Evolutionary conservation across 2,113 vertebrate species (phyloP).

Genomic region (Saguinus midas): DNA sequence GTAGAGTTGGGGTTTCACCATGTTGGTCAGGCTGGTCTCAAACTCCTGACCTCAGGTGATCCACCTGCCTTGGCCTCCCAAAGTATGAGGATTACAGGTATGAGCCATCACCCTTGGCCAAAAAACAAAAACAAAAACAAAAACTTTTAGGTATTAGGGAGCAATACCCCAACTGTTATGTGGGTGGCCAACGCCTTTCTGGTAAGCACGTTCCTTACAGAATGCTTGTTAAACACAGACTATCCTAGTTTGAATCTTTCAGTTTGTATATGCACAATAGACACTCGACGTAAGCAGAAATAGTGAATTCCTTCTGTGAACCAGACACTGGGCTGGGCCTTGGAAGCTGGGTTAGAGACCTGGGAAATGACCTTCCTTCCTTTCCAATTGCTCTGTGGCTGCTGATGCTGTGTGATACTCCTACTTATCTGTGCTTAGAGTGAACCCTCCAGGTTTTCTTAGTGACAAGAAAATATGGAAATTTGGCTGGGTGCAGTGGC

Average conservation of each 20-base stretch:
- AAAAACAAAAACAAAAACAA: too few species aligned
- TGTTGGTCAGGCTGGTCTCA: too few species aligned
- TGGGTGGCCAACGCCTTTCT: not conserved
- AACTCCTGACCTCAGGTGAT: too few species aligned
- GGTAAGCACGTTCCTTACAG: not conserved
- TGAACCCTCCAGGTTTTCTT: not conserved
- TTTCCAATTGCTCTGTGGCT: not conserved
- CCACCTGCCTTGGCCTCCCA: too few species aligned
- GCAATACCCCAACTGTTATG: accelerated
- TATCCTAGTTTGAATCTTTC: not conserved
- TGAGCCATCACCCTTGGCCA: too few species aligned
- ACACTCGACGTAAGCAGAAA: not conserved
- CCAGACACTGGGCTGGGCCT: not conserved
- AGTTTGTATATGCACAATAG: not conserved
- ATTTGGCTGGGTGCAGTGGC: too few species aligned
- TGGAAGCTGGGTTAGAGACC: not conserved
- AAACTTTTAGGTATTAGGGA: not conserved
- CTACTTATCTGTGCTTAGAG: not conserved
- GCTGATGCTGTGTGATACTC: not conserved
- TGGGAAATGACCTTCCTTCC: accelerated
- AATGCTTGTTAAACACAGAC: not conserved
- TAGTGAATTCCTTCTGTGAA: not conserved
- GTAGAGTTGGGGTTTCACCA: too few species aligned
- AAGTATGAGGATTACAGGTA: too few species aligned
- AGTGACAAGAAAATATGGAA: not conserved